These are phyloP conservation scores for Chouioia cunea DNA, from an alignment of 2,888 invertebrate species.

Conservation along the genomic window DNA sequence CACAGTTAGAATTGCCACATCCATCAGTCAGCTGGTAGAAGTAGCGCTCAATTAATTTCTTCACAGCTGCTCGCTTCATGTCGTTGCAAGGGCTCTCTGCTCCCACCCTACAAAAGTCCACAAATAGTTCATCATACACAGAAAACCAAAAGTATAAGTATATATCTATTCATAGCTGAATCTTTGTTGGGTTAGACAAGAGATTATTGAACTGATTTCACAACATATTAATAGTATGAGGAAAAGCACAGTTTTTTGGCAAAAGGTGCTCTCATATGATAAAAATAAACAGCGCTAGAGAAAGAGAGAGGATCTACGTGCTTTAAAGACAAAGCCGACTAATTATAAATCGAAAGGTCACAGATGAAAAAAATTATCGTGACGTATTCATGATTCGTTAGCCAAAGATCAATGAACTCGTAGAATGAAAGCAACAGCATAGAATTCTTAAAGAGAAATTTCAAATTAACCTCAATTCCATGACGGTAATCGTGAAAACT, in stretches of 20 bases:
- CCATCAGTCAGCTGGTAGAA: constrained; percentile 94
- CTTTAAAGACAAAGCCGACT: constrained; percentile 5
- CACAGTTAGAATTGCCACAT: constrained; percentile 90
- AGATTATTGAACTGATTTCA: constrained; percentile 15
- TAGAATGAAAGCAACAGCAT: not conserved
- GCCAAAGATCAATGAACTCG: not conserved
- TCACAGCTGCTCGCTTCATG: constrained; percentile 75
- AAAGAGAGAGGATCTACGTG: not conserved
- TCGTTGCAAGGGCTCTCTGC: constrained; percentile 67
- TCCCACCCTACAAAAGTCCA: constrained; percentile 59
- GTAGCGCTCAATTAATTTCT: constrained; percentile 90
- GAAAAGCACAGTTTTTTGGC: constrained; percentile 35
- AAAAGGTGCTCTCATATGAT: constrained; percentile 26
- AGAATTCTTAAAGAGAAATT: not conserved
- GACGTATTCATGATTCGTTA: not conserved
- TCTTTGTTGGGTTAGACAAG: constrained; percentile 1
- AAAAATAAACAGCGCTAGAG: constrained; percentile 36
- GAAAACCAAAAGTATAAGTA: not conserved
- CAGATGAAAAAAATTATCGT: constrained; percentile 9
- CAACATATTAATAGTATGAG: constrained; percentile 23
- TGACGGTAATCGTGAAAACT: not conserved
- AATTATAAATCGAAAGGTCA: constrained; percentile 40
- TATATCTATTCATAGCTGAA: constrained; percentile 11
- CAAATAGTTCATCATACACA: not conserved
- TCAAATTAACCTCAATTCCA: constrained; percentile 31